Conservation (phyloP, 2,888 invertebrate genomes). For the Linhomoeus sp. region DNA sequence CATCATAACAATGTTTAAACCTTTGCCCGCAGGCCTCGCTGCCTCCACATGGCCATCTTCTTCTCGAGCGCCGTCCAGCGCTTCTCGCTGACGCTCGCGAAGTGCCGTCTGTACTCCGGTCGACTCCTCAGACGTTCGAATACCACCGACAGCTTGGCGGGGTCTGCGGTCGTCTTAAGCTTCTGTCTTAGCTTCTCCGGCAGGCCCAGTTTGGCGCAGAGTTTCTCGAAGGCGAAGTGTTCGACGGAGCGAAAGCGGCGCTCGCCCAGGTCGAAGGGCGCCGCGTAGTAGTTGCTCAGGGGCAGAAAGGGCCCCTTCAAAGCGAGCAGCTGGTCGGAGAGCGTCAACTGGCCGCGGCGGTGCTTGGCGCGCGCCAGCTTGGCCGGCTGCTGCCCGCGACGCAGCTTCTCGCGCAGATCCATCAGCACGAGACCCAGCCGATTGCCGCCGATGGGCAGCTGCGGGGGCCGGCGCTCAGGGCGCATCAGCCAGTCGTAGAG, state of each 20-base stretch:
- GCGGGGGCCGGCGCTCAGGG: neutral
- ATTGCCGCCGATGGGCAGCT: constrained; percentile 18
- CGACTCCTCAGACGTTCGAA: too few relatives aligned
- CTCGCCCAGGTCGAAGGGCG: neutral
- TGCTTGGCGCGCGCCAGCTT: too few relatives aligned
- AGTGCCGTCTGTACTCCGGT: too few relatives aligned
- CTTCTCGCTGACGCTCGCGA: too few relatives aligned
- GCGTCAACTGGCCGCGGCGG: neutral
- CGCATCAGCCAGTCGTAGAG: neutral
- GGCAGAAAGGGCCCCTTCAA: constrained; percentile 1
- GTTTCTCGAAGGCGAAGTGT: constrained; percentile 5
- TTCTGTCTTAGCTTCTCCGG: neutral
- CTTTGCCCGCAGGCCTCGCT: too few relatives aligned
- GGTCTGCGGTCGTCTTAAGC: too few relatives aligned
- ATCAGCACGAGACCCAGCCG: constrained; percentile 23
- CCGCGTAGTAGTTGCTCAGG: constrained; percentile 3
- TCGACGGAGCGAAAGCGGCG: constrained; percentile 5
- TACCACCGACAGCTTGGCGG: too few relatives aligned
- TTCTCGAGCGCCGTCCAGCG: too few relatives aligned
- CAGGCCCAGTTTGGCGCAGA: neutral
- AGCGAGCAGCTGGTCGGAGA: constrained; percentile 1
- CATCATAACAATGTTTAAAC: too few relatives aligned
- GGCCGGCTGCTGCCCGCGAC: neutral
- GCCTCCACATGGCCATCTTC: too few relatives aligned
- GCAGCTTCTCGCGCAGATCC: constrained; percentile 14